These are phyloP conservation scores for Ectropis grisescens DNA, from an alignment of 1,140 invertebrate genomes.

Conservation along the genomic window DNA sequence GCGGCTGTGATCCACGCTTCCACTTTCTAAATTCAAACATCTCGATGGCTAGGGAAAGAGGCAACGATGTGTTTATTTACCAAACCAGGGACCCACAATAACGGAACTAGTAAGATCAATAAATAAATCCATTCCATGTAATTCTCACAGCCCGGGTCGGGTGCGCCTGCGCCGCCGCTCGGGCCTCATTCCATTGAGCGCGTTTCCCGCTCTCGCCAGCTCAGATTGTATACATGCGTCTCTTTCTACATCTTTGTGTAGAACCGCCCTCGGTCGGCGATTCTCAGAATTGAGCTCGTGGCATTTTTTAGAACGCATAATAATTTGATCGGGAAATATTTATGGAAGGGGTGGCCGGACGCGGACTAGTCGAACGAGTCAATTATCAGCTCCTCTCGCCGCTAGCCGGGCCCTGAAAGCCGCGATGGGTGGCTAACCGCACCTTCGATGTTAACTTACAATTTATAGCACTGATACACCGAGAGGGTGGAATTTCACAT, in stretches of 20 bases:
- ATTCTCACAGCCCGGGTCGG: constrained; percentile 55
- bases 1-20: constrained; percentile 8
- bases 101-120: constrained; percentile 56
- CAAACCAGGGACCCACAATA: constrained; percentile 28
- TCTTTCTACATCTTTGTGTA: constrained; percentile 42
- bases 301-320: constrained; percentile 65
- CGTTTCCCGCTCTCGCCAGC: constrained; percentile 26
- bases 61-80: constrained; percentile 34
- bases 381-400: constrained; percentile 51
- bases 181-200: constrained; percentile 56
- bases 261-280: constrained; percentile 48
- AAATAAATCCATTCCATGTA: constrained; percentile 66
- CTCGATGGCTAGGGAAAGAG: constrained; percentile 11
- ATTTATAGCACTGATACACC: constrained; percentile 51
- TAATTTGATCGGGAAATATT: constrained; percentile 70
- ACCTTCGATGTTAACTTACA: constrained; percentile 36
- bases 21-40: constrained; percentile 20
- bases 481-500: constrained; percentile 44
- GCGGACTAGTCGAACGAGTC: constrained; percentile 52
- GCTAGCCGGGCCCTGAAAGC: constrained; percentile 43
- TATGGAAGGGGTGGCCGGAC: constrained; percentile 64
- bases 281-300: constrained; percentile 57
- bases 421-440: constrained; percentile 54
- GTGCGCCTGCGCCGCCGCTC: constrained; percentile 35
- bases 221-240: constrained; percentile 10